Evolutionary conservation across 2,888 invertebrate genomes (phyloP).

Genomic region (Priocnemis perturbator): DNA sequence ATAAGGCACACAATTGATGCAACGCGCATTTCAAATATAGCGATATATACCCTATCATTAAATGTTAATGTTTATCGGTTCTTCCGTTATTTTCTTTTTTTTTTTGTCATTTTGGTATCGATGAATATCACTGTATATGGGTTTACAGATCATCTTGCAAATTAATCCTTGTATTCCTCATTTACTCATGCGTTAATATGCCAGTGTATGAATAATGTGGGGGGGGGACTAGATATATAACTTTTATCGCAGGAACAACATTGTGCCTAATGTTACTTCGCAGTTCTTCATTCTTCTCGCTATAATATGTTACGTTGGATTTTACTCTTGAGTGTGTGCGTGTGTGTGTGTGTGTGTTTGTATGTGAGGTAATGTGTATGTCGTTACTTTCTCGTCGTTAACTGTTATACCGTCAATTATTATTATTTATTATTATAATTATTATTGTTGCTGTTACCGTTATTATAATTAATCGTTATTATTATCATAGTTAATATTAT

Average conservation of each 20-base stretch:
- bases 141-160: constrained; percentile 47
- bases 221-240: too few species aligned
- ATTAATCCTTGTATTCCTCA: constrained; percentile 30
- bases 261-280: constrained; percentile 35
- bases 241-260: constrained; percentile 53
- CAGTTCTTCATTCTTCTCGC: too few species aligned
- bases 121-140: constrained; percentile 36
- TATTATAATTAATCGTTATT: neutral
- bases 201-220: too few species aligned
- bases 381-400: too few species aligned
- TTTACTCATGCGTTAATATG: too few species aligned
- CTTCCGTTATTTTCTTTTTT: neutral
- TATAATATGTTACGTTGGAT: neutral
- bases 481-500: too few species aligned
- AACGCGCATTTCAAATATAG: constrained; percentile 69
- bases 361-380: constrained; percentile 3
- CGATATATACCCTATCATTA: constrained; percentile 51
- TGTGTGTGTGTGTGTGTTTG: constrained; percentile 16
- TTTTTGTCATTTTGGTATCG: constrained; percentile 34
- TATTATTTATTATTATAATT: constrained; percentile 15
- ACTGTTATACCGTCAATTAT: constrained; percentile 1
- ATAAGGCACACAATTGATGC: constrained; percentile 75
- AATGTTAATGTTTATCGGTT: constrained; percentile 33
- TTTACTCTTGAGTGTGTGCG: constrained; percentile 2
- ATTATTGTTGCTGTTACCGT: constrained; percentile 1